Evolutionary conservation across 2,888 invertebrate genomes (phyloP).

Genomic region (Meiosimyza decipiens): DNA sequence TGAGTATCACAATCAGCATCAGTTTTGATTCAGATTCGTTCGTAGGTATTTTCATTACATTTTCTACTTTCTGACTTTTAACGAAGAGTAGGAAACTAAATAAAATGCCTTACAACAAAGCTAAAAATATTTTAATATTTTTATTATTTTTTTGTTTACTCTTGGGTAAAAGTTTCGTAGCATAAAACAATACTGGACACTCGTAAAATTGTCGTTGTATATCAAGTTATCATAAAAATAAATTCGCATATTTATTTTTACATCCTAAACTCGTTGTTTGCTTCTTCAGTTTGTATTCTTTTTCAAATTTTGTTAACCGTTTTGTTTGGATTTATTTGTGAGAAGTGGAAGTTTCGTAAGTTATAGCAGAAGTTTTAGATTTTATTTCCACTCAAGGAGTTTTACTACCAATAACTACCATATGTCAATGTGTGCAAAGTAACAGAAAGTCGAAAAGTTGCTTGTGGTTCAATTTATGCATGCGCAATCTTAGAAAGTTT

Average conservation of each 20-base stretch:
- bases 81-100: too few species aligned
- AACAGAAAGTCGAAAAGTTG: background rate
- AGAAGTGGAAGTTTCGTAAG: conserved; percentile 2
- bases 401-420: conserved; percentile 1
- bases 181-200: too few species aligned
- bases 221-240: too few species aligned
- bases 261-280: conserved; percentile 26
- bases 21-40: too few species aligned
- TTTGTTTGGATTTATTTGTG: background rate
- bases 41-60: too few species aligned
- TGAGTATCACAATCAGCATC: background rate
- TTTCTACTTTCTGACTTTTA: too few species aligned
- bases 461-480: conserved; percentile 2
- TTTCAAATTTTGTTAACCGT: conserved; percentile 6
- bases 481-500: conserved; percentile 9
- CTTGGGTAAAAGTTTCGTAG: too few species aligned
- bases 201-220: too few species aligned
- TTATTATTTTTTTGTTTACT: too few species aligned
- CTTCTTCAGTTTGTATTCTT: conserved; percentile 7
- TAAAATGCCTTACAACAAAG: too few species aligned
- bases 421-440: background rate
- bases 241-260: too few species aligned
- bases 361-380: background rate
- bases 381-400: conserved; percentile 1
- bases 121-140: too few species aligned